Evolutionary conservation across 2,797 vertebrate genomes (phyloP).

Genomic region (Phoxinus dragarum): DNA sequence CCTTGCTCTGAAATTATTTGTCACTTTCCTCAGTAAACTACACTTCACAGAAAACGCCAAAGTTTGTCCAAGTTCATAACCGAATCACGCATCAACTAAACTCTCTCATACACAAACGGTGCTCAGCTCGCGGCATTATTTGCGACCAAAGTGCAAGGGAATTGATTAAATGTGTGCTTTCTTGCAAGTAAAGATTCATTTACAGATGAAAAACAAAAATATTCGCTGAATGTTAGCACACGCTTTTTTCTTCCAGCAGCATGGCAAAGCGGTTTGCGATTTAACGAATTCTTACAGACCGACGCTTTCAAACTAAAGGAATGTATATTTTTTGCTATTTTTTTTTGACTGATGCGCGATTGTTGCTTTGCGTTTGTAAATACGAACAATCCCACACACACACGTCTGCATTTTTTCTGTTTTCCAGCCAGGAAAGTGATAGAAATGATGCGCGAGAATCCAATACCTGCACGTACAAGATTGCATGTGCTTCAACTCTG

Average conservation of each 20-base stretch:
- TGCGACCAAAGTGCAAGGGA: not conserved
- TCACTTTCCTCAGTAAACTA: constrained; percentile 8
- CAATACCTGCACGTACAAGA: not conserved
- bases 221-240: not conserved
- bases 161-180: not conserved
- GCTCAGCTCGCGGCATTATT: not conserved
- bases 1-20: not conserved
- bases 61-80: constrained; percentile 37
- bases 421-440: not conserved
- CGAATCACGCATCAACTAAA: constrained; percentile 13
- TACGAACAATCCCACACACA: not conserved
- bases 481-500: not conserved
- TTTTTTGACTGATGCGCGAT: not conserved
- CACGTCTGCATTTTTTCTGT: not conserved
- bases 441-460: not conserved
- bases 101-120: not conserved
- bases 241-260: not conserved
- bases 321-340: not conserved
- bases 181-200: not conserved
- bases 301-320: not conserved
- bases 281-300: not conserved
- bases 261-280: not conserved
- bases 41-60: constrained; percentile 8
- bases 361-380: constrained; percentile 4
- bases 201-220: not conserved